phyloP scores from a whole-genome alignment of 92 coral and sea anemone species.

The Diadumene lineata region DNA sequence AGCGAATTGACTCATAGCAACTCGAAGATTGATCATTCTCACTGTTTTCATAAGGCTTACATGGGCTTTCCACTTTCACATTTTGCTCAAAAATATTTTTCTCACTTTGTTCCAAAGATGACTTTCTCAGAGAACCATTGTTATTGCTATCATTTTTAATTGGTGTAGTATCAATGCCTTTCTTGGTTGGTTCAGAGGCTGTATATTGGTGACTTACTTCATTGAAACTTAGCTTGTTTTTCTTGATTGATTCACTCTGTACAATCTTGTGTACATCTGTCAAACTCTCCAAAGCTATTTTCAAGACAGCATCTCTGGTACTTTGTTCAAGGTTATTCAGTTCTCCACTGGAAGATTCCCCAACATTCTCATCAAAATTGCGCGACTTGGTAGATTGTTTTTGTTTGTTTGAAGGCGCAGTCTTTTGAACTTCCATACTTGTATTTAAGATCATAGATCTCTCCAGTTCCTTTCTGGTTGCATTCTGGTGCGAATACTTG shows the following conservation, averaged over 20 bases:
- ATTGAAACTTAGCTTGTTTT: background rate
- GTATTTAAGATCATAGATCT: background rate
- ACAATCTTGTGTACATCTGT: background rate
- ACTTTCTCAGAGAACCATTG: background rate
- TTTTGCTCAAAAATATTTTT: background rate
- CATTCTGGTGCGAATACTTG: background rate
- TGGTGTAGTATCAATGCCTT: background rate
- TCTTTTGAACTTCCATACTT: background rate
- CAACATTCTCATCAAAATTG: background rate
- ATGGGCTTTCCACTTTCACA: background rate
- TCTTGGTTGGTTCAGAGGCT: background rate
- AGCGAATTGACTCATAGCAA: background rate
- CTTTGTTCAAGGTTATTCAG: background rate
- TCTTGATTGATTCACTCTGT: background rate
- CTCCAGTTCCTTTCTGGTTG: background rate
- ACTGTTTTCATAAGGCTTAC: background rate
- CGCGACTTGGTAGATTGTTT: background rate
- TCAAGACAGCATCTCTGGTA: background rate
- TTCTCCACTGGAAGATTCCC: background rate
- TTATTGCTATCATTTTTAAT: background rate
- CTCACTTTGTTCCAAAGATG: background rate
- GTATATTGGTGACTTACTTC: background rate
- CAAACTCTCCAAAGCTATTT: background rate
- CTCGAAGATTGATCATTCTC: background rate
- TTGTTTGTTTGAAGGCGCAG: background rate